Base-by-base conservation (phyloP, 2,797 vertebrate genomes). In the Parauchenoglanis ngamensis region DNA sequence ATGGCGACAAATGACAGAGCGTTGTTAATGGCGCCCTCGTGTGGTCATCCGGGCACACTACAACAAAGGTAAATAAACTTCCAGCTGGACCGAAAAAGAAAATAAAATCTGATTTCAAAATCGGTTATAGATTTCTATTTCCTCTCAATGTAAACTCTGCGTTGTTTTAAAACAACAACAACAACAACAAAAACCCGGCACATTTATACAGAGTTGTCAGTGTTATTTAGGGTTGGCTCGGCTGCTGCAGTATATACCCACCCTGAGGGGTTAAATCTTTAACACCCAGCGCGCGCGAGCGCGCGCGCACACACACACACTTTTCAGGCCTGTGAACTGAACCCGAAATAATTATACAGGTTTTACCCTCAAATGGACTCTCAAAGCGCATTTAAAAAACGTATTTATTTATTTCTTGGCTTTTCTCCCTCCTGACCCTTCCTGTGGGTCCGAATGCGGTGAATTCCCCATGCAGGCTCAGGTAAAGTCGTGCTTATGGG, bases 231-330 rank as follows among this genome's bases (percentile, higher is more conserved):
- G 44, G 2, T 67, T 7, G 49, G 25, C 25, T 77, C 10, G n/a
- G 44, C 61, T 84, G 19, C 28, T 28, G n/a, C 52, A 73, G 54
- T 15, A 40, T 40, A 72, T 84, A 11, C 10, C 11, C 72, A 61
- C 46, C 68, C 67, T 21, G 68, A 73, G 83, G 68, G 49, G 52
- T 49, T 82, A 28, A 67, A 82, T 82, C 25, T 52, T 82, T 61
- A 65, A 82, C 7, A 31, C 7, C 13, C 12, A 56, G 0, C 13
- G 21, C 31, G 1, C 54, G 21, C 52, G 28, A 23, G 49, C 44
- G 65, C 79, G 31, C 35, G 4, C 80, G 23, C 80, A 52, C 80
- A 67, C 63, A 31, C 73, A 76, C 11, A 19, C 28, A 7, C 54
- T 78, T 35, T 78, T n/a, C 21, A 63, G 79, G 57, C 79, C 23